Base-by-base conservation (phyloP, 2,797 vertebrate genomes). In the Urocyon cinereoargenteus region DNA sequence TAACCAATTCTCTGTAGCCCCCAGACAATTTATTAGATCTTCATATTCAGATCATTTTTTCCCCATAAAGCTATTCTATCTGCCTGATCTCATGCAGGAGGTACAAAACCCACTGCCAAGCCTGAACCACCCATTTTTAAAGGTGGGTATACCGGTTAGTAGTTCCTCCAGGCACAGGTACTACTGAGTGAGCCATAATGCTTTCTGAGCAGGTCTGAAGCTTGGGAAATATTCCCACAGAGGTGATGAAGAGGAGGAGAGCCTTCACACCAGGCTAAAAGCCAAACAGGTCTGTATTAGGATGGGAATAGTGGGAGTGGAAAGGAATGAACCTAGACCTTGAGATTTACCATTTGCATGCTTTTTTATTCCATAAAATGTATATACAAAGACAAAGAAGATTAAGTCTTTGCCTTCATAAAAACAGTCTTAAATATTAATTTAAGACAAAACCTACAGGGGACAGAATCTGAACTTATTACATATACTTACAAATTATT, bases 341-440 rank as follows among this genome's bases (percentile, higher is more conserved):
- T 28, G 83, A 89, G 14, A 79, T 40, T 49, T 6, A 78, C 14
- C 31, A 68, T 51, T 87, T n/a, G 1, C 19, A 8, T 31, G 59
- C 64, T 62, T 62, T 96, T 86, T 92, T 87, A 55, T 59, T 45
- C 49, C 9, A 14, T 31, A 85, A 90, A 62, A 53, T 31, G 36
- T 68, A 18, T 40, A 66, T 21, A 70, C n/a, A 51, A 78, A 94
- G 55, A 78, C 40, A 61, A 66, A 94, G 49, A 87, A 87, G 40
- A 31, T 61, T 36, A 72, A 87, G 0, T 62, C 78, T 82, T 77
- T 84, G 34, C 55, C 40, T 62, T 88, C 12, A 79, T n/a, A 22
- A 82, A 96, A 92, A 59, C 14, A 51, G 18, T 72, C 81, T 92
- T 73, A 84, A 95, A 45, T 87, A 72, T 79, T 86, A 14, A 92